These are phyloP conservation scores for Copidosoma aretas DNA, from an alignment of 2,888 invertebrate species.

Conservation along the genomic window DNA sequence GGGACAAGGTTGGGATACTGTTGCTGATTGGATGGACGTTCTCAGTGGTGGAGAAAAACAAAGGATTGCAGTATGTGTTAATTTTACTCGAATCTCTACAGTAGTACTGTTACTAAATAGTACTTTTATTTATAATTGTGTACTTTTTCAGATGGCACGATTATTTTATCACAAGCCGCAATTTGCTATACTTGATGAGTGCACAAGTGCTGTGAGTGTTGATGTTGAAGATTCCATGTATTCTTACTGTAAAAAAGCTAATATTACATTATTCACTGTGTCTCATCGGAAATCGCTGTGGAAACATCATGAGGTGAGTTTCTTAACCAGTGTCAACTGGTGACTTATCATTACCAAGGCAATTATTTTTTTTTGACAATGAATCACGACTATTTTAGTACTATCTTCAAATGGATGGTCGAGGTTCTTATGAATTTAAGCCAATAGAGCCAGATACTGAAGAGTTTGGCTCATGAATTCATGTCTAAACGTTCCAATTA, in stretches of 20 bases:
- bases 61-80: conserved; percentile 78
- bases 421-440: conserved; percentile 87
- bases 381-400: conserved; percentile 64
- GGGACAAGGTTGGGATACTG: conserved; percentile 83
- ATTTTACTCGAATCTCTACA: conserved; percentile 17
- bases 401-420: conserved; percentile 94
- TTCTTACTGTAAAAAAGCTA: conserved; percentile 82
- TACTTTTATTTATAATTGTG: conserved; percentile 4
- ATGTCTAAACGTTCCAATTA: conserved; percentile 44
- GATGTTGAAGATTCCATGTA: conserved; percentile 99
- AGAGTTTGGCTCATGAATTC: conserved; percentile 89
- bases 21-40: conserved; percentile 99
- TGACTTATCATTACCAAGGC: background rate
- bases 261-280: conserved; percentile 95
- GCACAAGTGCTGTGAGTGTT: conserved; percentile 97
- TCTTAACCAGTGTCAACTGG: background rate
- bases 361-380: background rate
- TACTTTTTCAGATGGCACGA: conserved; percentile 81
- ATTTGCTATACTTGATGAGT: conserved; percentile 98
- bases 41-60: conserved; percentile 98
- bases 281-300: conserved; percentile 97
- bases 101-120: conserved; percentile 12
- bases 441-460: conserved; percentile 85
- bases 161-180: conserved; percentile 97
- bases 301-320: conserved; percentile 87